Conservation (phyloP, 2,113 vertebrate species). For the Tinamus guttatus region DNA sequence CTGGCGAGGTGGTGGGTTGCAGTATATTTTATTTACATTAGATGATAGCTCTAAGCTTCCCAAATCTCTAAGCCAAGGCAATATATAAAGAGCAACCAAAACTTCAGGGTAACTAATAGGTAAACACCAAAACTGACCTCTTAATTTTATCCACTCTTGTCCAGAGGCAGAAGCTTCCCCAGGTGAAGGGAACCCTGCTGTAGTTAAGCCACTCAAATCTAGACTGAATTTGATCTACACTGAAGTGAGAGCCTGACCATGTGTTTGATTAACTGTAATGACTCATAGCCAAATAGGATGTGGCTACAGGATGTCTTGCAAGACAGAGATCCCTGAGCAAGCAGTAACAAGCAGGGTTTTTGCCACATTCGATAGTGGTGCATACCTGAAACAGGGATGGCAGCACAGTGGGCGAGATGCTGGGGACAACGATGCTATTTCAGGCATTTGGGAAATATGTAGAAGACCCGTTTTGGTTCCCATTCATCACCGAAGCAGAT, state of each 20-base stretch:
- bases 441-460: not conserved
- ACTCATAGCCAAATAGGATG: conserved; percentile 11
- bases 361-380: not conserved
- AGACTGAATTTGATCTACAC: not conserved
- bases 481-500: not conserved
- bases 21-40: not conserved
- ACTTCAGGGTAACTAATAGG: not conserved
- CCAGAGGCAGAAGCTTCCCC: not conserved
- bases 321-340: not conserved
- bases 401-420: not conserved
- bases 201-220: not conserved
- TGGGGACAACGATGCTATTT: not conserved
- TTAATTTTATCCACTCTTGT: not conserved
- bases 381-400: not conserved
- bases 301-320: not conserved
- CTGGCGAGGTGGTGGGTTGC: not conserved
- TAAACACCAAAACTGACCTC: not conserved
- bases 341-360: not conserved
- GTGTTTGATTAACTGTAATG: not conserved
- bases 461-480: not conserved
- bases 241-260: not conserved
- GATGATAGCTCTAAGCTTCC: not conserved
- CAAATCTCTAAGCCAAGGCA: not conserved
- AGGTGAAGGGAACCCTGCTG: not conserved
- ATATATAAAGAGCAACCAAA: not conserved